These are phyloP conservation scores for Labeo rohita DNA, from an alignment of 2,113 vertebrate species.

Conservation along the genomic window DNA sequence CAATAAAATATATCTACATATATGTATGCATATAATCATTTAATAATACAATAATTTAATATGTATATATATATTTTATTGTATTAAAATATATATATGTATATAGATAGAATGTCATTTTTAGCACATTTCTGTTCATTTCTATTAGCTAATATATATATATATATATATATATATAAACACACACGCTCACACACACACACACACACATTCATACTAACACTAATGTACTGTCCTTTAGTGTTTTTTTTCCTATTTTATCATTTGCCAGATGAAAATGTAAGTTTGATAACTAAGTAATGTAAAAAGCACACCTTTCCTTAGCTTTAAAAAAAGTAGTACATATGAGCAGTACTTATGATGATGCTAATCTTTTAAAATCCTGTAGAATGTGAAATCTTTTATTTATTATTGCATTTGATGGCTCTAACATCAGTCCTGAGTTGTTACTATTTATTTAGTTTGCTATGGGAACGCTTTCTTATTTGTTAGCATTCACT, in stretches of 20 bases:
- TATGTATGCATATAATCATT: no score
- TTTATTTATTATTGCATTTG: constrained; percentile 20
- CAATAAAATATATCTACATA: no score
- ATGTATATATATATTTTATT: no score
- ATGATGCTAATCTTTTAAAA: not conserved
- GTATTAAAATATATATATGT: no score
- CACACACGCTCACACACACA: no score
- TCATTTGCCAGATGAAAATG: not conserved
- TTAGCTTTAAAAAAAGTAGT: not conserved
- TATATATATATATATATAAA: no score
- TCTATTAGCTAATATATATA: no score
- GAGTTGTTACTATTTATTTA: constrained; percentile 19
- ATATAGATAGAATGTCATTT: no score
- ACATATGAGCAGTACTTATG: not conserved
- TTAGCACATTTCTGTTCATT: no score
- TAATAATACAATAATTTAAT: no score
- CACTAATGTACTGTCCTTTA: no score
- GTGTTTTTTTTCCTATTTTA: not conserved
- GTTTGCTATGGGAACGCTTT: not conserved
- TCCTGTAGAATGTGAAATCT: not conserved
- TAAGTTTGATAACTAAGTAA: not conserved
- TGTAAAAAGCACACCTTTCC: not conserved
- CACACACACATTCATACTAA: no score
- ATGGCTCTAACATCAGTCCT: constrained; percentile 6
- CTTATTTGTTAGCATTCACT: not conserved